phyloP scores from a whole-genome alignment of 2,797 vertebrate species.

The Zalophus californianus region DNA sequence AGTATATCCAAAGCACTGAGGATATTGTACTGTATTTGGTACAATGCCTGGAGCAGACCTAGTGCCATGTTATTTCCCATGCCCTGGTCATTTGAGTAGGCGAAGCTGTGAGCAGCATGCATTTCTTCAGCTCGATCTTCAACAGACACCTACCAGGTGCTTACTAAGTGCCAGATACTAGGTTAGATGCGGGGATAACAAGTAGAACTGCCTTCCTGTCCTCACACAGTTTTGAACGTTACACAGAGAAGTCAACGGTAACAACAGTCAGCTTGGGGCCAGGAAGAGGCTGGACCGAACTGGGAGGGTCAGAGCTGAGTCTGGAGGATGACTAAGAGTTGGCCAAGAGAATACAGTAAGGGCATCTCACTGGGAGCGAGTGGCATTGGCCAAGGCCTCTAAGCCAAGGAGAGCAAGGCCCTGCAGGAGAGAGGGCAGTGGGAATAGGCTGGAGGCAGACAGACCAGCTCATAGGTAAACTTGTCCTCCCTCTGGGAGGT shows the following conservation, averaged over 20 bases:
- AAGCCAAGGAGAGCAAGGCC: not conserved
- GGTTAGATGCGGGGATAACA: not conserved
- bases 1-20: not conserved
- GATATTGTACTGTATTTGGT: not conserved
- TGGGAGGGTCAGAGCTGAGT: not conserved
- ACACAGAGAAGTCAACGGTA: not conserved
- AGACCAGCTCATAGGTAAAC: not conserved
- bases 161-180: not conserved
- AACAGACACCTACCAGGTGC: not conserved
- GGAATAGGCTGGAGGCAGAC: no score
- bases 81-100: not conserved
- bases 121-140: not conserved
- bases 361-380: not conserved
- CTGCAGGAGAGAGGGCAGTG: fast-evolving
- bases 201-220: fast-evolving
- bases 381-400: fast-evolving
- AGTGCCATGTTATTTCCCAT: not conserved
- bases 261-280: not conserved
- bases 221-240: not conserved
- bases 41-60: not conserved
- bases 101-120: not conserved
- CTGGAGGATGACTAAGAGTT: not conserved
- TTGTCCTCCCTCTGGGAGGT: not conserved
- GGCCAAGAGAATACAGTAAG: not conserved
- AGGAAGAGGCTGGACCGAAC: not conserved